phyloP scores from a whole-genome alignment of 2,888 invertebrate species.

The Hirtodrosophila histrioides region DNA sequence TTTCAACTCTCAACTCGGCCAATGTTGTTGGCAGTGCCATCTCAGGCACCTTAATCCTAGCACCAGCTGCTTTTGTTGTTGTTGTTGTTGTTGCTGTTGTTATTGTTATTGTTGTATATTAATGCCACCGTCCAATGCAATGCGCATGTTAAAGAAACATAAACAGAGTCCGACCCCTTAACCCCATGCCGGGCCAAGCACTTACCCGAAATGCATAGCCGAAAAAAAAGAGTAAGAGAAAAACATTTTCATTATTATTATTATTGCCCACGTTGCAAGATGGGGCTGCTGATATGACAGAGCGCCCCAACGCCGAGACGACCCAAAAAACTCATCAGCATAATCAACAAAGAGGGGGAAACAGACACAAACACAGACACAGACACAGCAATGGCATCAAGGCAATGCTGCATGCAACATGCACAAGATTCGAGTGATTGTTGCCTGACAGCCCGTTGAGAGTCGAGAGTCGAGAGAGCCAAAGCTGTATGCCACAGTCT shows the following conservation, averaged over 20 bases:
- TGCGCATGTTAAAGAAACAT: constrained; percentile 64
- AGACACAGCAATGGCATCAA: neutral
- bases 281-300: constrained; percentile 62
- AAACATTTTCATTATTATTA: constrained; percentile 74
- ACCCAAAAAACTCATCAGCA: constrained; percentile 73
- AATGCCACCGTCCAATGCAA: constrained; percentile 37
- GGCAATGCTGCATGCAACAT: constrained; percentile 74
- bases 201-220: constrained; percentile 49
- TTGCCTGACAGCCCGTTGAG: constrained; percentile 66
- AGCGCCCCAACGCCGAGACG: constrained; percentile 35
- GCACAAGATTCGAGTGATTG: constrained; percentile 66
- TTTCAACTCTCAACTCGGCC: neutral
- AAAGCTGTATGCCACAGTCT: no score
- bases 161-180: constrained; percentile 60
- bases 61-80: constrained; percentile 39
- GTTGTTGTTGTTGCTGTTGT: constrained; percentile 28
- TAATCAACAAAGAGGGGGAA: constrained; percentile 59
- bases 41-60: constrained; percentile 14
- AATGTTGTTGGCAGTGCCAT: constrained; percentile 8
- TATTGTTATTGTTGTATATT: constrained; percentile 30
- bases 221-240: constrained; percentile 11
- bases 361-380: neutral
- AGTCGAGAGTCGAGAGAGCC: constrained; percentile 36
- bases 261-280: constrained; percentile 73
- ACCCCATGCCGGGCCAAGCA: constrained; percentile 41